Percentiles rank a stretch among this genome's conserved stretches.
These are phyloP conservation scores for Nemapogon koenigi DNA, from an alignment of 2,888 invertebrate species.

Conservation along the genomic window DNA sequence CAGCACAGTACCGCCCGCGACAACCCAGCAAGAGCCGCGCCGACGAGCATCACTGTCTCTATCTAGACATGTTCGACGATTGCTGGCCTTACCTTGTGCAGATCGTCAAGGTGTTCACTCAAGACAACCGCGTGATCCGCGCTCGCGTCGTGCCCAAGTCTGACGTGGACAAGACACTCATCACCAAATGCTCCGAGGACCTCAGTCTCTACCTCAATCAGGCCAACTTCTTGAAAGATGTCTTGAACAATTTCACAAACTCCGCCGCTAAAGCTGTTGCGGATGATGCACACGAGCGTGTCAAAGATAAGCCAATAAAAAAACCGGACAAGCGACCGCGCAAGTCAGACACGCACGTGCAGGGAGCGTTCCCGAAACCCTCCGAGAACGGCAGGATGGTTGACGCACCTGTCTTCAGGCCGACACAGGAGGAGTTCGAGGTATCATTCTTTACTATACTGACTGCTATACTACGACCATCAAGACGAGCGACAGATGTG, in stretches of 20 bases:
- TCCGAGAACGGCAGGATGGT: background rate
- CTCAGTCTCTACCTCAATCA: background rate
- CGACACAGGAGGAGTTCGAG: slow-evolving; percentile 1
- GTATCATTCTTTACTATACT: slow-evolving; percentile 1
- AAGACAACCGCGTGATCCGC: slow-evolving; percentile 40
- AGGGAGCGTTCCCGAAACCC: background rate
- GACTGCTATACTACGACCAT: background rate
- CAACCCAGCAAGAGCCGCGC: too few relatives aligned
- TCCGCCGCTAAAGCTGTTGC: too few relatives aligned
- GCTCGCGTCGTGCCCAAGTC: slow-evolving; percentile 71
- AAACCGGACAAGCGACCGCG: too few relatives aligned
- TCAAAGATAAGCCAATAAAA: too few relatives aligned
- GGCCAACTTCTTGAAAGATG: background rate
- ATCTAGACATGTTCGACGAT: slow-evolving; percentile 1
- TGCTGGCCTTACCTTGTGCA: slow-evolving; percentile 2
- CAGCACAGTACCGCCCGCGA: too few relatives aligned
- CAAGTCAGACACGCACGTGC: too few relatives aligned
- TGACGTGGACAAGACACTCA: slow-evolving; percentile 24
- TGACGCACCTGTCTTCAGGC: slow-evolving; percentile 5
- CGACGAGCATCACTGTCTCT: background rate
- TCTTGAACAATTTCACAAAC: too few relatives aligned
- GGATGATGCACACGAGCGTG: too few relatives aligned
- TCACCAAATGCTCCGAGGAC: slow-evolving; percentile 15
- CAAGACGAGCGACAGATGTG: background rate
- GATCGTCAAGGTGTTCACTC: background rate